A percentile compares a stretch with the other conserved stretches of the same genome.
These are phyloP conservation scores for Vesta saturnalis DNA, from an alignment of 2,888 invertebrate species.

Conservation along the genomic window DNA sequence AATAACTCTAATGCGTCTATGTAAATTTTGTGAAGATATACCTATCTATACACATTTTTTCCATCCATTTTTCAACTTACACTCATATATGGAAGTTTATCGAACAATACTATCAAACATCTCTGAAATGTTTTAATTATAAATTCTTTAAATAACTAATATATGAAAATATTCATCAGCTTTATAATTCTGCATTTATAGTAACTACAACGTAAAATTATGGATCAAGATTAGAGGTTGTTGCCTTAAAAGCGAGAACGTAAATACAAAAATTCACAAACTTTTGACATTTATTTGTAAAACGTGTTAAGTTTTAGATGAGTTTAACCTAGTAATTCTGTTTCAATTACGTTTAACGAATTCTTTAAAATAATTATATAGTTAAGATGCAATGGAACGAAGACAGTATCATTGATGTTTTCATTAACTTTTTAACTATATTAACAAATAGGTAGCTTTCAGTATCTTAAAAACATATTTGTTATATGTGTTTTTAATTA, in stretches of 20 bases:
- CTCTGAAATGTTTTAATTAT: background rate
- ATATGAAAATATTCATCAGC: background rate
- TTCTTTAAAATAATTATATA: no score
- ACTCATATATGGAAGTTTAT: no score
- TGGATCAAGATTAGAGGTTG: slow-evolving; percentile 5
- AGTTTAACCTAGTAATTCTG: background rate
- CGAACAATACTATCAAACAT: background rate
- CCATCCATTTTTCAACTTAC: no score
- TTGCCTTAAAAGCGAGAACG: background rate
- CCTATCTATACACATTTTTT: no score
- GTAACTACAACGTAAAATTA: background rate
- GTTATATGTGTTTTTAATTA: background rate
- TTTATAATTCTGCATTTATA: background rate
- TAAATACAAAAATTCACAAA: background rate
- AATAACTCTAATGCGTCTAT: no score
- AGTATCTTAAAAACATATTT: background rate
- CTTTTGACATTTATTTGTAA: background rate
- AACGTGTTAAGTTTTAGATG: background rate
- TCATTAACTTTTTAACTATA: background rate
- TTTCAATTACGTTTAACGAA: background rate
- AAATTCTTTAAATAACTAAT: background rate
- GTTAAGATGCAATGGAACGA: no score
- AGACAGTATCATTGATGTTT: no score
- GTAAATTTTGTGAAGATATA: no score
- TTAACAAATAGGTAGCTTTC: background rate